These are phyloP conservation scores for Gisinianus flammeolus DNA, from an alignment of 2,888 invertebrate genomes.

Conservation along the genomic window DNA sequence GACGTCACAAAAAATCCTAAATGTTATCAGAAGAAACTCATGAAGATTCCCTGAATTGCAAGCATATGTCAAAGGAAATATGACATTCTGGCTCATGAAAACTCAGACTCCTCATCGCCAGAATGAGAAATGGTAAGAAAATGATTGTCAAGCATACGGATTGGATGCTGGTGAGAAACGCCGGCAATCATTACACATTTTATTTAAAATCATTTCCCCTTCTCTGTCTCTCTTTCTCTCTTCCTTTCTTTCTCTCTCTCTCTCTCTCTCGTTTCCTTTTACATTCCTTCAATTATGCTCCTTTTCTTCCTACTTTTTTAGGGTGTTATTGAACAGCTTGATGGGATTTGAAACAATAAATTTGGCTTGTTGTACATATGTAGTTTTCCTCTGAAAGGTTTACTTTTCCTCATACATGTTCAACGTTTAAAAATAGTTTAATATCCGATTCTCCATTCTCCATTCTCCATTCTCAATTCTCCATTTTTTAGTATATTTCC, in stretches of 20 bases:
- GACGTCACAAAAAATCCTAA: background rate
- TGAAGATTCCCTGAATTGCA: slow-evolving; percentile 14
- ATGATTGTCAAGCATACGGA: background rate
- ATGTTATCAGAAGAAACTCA: slow-evolving; percentile 13
- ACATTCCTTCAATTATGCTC: background rate
- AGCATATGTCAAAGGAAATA: slow-evolving; percentile 18
- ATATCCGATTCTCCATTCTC: no score
- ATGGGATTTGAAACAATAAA: no score
- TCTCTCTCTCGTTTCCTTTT: background rate
- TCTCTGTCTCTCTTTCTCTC: no score
- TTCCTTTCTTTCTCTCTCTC: background rate
- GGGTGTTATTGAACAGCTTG: no score
- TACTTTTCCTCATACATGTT: no score
- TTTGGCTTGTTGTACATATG: no score
- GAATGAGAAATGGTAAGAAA: slow-evolving; percentile 13
- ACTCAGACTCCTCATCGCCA: no score
- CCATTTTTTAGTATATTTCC: no score
- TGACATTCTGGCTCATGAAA: slow-evolving; percentile 21
- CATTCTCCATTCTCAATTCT: no score
- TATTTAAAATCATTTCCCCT: slow-evolving; percentile 1
- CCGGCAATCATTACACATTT: background rate
- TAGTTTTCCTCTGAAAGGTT: no score
- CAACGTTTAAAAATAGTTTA: no score
- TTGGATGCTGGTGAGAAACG: background rate
- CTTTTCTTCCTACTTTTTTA: no score